Base-by-base conservation (phyloP, 2,113 vertebrate genomes). In the Neotoma lepida region DNA sequence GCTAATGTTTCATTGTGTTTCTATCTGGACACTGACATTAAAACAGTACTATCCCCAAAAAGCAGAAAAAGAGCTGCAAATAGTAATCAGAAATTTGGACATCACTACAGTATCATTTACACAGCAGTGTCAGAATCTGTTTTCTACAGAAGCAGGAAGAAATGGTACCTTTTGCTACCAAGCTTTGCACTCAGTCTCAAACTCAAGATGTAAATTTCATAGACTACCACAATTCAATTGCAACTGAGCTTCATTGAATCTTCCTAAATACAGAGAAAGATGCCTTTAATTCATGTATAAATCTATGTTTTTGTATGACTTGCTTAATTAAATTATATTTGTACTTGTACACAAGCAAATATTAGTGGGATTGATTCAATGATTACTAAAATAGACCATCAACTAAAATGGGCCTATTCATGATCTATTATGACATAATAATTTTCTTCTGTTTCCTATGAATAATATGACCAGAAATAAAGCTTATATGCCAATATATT, bases 311-410 rank as follows among this genome's bases (percentile, higher is more conserved):
- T 77, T 81, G 88, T 2, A 70, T 77, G 76, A 71, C n/a, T 54
- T 63, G 18, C n/a, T 91, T 84, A 77, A 85, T 93, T 70, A 92
- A 89, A 81, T 74, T 88, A 68, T 6, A 94, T 74, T 46, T 85
- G 77, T 24, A 94, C 66, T 91, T 94, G 58, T 85, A 95, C 58
- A 84, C 63, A 66, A 90, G 58, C 86, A 90, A 94, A 46, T 66
- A 73, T 18, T 78, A 90, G 9, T 51, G 51, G 6, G 6, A 84
- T 26, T 73, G 39, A 89, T 18, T 94, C 35, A 89, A 86, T 88
- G 61, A 86, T 81, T 93, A 96, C n/a, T 86, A 74, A 90, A 74
- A 70, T 85, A 91, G 5, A 33, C 63, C 51, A 91, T 89, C 66
- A 89, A 81, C 82, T 77, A 92, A 96, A 56, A 58, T 70, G 24